Evolutionary conservation across 2,888 invertebrate genomes (phyloP).

Genomic region (Campoplex nolae): DNA sequence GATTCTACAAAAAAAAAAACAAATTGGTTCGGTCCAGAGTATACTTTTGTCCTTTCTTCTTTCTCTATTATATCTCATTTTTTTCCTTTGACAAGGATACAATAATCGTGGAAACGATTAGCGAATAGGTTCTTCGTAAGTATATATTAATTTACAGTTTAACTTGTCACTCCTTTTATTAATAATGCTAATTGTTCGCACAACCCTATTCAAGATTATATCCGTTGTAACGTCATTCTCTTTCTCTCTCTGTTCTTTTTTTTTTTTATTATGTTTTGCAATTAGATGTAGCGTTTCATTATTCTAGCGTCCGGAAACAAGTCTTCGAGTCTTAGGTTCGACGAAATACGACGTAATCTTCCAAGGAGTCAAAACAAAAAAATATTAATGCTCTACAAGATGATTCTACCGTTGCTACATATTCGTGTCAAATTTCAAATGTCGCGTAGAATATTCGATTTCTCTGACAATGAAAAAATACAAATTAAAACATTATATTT

Average conservation of each 20-base stretch:
- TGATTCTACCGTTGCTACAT: conserved; percentile 24
- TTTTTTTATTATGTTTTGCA: conserved; percentile 46
- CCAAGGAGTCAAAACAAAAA: conserved; percentile 46
- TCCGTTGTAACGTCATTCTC: conserved; percentile 72
- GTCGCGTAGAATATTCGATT: conserved; percentile 55
- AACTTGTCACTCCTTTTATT: conserved; percentile 67
- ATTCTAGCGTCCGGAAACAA: conserved; percentile 63
- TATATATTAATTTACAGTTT: conserved; percentile 70
- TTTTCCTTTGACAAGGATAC: conserved; percentile 13
- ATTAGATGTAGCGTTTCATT: conserved; percentile 52
- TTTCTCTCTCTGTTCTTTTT: neutral
- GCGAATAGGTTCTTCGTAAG: conserved; percentile 49
- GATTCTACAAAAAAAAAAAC: conserved; percentile 15
- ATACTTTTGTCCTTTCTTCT: conserved; percentile 38
- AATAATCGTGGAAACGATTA: conserved; percentile 56
- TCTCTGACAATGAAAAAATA: conserved; percentile 19
- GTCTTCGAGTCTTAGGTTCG: conserved; percentile 74
- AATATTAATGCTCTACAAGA: conserved; percentile 22
- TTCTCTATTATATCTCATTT: conserved; percentile 23
- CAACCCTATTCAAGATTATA: conserved; percentile 72
- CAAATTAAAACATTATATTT: conserved; percentile 22
- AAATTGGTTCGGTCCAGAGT: conserved; percentile 21
- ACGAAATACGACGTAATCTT: conserved; percentile 70
- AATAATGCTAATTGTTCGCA: conserved; percentile 70
- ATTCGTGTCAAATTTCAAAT: conserved; percentile 39